These are phyloP conservation scores for Alauda arvensis DNA, from an alignment of 2,797 vertebrate species.

Conservation along the genomic window DNA sequence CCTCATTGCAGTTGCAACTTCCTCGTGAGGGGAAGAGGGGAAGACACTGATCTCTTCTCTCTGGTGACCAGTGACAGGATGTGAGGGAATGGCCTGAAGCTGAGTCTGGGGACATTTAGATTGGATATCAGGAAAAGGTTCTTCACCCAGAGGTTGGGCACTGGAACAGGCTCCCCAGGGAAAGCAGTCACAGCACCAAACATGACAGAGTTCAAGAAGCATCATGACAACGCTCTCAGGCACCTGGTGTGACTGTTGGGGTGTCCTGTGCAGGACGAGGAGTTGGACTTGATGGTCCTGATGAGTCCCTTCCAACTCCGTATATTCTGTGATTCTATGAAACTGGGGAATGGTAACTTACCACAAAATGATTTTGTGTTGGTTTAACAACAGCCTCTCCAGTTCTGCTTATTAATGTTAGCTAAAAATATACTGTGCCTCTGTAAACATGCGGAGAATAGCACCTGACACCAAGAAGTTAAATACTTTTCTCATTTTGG, in stretches of 20 bases:
- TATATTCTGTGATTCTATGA: not conserved
- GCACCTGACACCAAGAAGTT: not conserved
- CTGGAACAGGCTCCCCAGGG: not conserved
- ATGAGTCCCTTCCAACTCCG: not conserved
- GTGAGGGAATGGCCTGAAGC: not conserved
- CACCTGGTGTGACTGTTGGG: not conserved
- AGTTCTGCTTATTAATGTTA: not conserved
- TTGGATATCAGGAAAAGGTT: not conserved
- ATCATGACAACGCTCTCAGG: accelerated
- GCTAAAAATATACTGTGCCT: not conserved
- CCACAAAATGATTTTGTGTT: not conserved
- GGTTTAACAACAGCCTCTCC: not conserved
- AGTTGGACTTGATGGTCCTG: too few species aligned
- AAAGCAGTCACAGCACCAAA: not conserved
- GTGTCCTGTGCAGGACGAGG: not conserved
- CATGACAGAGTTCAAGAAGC: not conserved
- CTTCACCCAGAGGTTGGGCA: not conserved
- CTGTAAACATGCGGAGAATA: not conserved
- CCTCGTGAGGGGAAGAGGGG: not conserved
- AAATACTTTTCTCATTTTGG: not conserved
- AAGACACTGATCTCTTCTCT: not conserved
- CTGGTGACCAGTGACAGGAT: not conserved
- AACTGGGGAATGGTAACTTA: not conserved
- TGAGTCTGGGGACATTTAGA: not conserved
- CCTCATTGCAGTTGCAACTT: accelerated